Percentiles rank a stretch among this genome's conserved stretches.
phyloP scores from a whole-genome alignment of 2,888 invertebrate species.

The Drosophila mulleri region DNA sequence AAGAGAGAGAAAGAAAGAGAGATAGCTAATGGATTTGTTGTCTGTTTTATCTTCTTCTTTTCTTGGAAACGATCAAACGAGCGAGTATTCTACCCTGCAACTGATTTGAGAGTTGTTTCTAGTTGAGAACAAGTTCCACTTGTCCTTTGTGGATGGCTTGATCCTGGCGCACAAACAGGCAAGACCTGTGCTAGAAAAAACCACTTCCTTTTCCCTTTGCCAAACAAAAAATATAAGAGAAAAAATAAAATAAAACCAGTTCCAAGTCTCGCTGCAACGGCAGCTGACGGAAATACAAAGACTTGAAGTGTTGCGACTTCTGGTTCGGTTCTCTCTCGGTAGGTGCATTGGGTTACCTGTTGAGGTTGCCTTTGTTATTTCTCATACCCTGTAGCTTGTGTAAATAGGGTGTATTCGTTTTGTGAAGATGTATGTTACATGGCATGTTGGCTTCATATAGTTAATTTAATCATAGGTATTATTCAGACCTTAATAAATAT shows the following conservation, averaged over 20 bases:
- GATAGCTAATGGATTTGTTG: background rate
- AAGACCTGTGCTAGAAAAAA: conserved; percentile 57
- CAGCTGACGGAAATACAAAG: conserved; percentile 80
- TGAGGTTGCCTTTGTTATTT: conserved; percentile 67
- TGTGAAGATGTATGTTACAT: too few relatives aligned
- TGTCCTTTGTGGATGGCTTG: conserved; percentile 37
- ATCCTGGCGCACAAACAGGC: conserved; percentile 18
- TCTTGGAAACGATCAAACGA: conserved; percentile 36
- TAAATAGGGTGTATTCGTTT: background rate
- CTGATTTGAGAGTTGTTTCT: conserved; percentile 3
- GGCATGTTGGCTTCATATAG: too few relatives aligned
- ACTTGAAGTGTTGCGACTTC: conserved; percentile 65
- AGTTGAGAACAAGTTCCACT: conserved; percentile 52
- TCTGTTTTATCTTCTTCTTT: background rate
- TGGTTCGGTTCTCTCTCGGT: conserved; percentile 56
- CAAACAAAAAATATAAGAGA: conserved; percentile 28
- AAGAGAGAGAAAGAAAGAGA: background rate
- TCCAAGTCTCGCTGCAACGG: conserved; percentile 47
- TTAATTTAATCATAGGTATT: too few relatives aligned
- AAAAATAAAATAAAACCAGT: conserved; percentile 42
- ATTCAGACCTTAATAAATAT: background rate
- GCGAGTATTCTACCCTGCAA: conserved; percentile 29
- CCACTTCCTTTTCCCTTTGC: conserved; percentile 53
- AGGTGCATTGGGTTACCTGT: conserved; percentile 78
- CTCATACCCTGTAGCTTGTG: background rate